Evolutionary conservation across 2,797 vertebrate species (phyloP).

Genomic region (Triplophysa yarkandensis): DNA sequence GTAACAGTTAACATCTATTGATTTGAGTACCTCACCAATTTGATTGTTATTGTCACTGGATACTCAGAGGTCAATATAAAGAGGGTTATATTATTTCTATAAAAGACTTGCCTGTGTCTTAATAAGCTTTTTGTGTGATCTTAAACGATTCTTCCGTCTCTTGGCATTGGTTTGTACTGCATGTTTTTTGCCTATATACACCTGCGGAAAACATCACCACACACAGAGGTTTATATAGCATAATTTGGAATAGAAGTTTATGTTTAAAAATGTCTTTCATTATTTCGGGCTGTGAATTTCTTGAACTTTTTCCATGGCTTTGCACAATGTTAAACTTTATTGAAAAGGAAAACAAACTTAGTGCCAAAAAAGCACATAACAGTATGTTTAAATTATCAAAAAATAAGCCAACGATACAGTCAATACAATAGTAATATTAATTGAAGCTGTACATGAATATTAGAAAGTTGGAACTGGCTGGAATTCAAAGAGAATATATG

Average conservation of each 20-base stretch:
- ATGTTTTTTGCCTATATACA: slow-evolving; percentile 17
- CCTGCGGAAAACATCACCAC: neutral
- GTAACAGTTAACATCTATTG: slow-evolving; percentile 14
- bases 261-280: slow-evolving; percentile 23
- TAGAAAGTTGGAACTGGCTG: neutral
- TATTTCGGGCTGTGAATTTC: neutral
- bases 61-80: neutral
- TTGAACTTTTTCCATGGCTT: slow-evolving; percentile 13
- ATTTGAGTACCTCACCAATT: neutral
- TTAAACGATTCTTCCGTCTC: neutral
- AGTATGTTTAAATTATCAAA: neutral
- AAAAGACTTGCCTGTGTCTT: slow-evolving; percentile 1
- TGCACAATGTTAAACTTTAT: slow-evolving; percentile 16
- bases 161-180: neutral
- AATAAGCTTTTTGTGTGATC: neutral
- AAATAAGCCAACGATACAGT: neutral
- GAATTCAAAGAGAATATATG: neutral
- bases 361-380: slow-evolving; percentile 27
- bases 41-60: neutral
- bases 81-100: neutral
- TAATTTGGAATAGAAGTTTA: slow-evolving; percentile 38
- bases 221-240: neutral
- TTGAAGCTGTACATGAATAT: neutral
- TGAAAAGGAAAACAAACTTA: neutral
- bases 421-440: neutral